phyloP scores from a whole-genome alignment of 1,140 invertebrate genomes.

The Acromyrmex heyeri region DNA sequence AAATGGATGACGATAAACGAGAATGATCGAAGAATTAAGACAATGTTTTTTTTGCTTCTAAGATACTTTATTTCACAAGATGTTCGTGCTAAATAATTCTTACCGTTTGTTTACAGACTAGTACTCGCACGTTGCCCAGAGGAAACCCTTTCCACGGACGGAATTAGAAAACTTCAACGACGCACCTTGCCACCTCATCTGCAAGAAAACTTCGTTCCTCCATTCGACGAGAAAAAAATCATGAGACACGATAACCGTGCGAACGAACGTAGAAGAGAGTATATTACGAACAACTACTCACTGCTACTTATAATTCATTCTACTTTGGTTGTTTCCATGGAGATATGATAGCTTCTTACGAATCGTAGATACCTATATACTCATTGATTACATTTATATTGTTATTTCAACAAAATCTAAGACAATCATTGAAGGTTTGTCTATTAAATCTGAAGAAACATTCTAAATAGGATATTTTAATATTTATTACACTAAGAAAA shows the following conservation, averaged over 20 bases:
- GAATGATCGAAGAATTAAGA: conserved; percentile 11
- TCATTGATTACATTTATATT: background rate
- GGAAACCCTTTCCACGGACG: background rate
- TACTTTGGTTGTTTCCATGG: background rate
- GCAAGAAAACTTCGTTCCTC: conserved; percentile 40
- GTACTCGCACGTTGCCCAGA: conserved; percentile 19
- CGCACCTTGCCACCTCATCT: conserved; percentile 44
- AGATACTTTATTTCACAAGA: conserved; percentile 43
- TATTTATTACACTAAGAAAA: too few species aligned
- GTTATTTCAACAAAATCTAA: background rate
- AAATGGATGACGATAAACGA: background rate
- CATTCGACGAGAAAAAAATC: conserved; percentile 38
- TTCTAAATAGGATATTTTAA: too few species aligned
- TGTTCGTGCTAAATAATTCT: conserved; percentile 26
- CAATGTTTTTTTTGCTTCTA: background rate
- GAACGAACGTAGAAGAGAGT: conserved; percentile 33
- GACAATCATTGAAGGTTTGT: background rate
- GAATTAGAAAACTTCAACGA: conserved; percentile 58
- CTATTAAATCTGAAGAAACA: background rate
- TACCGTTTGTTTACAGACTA: conserved; percentile 40
- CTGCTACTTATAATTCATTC: conserved; percentile 19
- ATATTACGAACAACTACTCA: conserved; percentile 25
- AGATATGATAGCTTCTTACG: background rate
- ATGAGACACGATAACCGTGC: background rate
- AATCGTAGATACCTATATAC: background rate